Conservation (phyloP, 2,888 invertebrate genomes). For the Andrena flavipes region DNA sequence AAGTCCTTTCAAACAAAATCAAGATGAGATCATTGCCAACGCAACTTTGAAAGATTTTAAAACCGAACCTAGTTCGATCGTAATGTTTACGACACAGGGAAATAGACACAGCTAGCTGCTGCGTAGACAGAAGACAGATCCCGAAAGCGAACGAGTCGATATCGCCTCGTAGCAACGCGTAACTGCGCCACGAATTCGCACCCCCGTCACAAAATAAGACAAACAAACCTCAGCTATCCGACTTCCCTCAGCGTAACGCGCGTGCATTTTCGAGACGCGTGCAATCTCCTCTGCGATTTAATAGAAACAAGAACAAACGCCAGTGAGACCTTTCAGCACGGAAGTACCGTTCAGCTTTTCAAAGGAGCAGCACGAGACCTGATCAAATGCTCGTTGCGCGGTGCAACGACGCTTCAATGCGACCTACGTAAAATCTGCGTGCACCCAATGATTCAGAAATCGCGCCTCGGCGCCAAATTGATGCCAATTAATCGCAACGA, state of each 20-base stretch:
- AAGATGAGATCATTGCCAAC: too few relatives aligned
- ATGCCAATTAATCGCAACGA: slow-evolving; percentile 26
- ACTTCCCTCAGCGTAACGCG: neutral
- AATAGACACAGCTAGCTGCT: too few relatives aligned
- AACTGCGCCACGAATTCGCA: neutral
- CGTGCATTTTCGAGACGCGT: slow-evolving; percentile 2
- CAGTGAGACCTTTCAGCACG: slow-evolving; percentile 30
- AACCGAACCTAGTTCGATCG: neutral
- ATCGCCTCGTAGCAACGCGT: too few relatives aligned
- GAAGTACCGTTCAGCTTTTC: slow-evolving; percentile 41
- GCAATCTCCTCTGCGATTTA: slow-evolving; percentile 43
- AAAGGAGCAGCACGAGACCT: slow-evolving; percentile 29
- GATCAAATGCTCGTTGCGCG: slow-evolving; percentile 33
- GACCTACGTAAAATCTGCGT: slow-evolving; percentile 33
- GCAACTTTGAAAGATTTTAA: neutral
- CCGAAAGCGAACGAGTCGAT: neutral
- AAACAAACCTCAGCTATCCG: neutral
- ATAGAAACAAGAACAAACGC: slow-evolving; percentile 51
- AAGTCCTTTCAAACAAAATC: neutral
- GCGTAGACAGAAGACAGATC: neutral
- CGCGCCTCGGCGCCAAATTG: slow-evolving; percentile 13
- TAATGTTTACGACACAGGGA: too few relatives aligned
- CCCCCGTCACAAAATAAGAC: slow-evolving; percentile 17
- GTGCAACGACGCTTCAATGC: slow-evolving; percentile 43
- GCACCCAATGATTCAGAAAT: slow-evolving; percentile 34